Evolutionary conservation across 2,888 invertebrate species (phyloP), one percentile per base, ranked within the genome.

Genomic region (Mermis nigrescens): DNA sequence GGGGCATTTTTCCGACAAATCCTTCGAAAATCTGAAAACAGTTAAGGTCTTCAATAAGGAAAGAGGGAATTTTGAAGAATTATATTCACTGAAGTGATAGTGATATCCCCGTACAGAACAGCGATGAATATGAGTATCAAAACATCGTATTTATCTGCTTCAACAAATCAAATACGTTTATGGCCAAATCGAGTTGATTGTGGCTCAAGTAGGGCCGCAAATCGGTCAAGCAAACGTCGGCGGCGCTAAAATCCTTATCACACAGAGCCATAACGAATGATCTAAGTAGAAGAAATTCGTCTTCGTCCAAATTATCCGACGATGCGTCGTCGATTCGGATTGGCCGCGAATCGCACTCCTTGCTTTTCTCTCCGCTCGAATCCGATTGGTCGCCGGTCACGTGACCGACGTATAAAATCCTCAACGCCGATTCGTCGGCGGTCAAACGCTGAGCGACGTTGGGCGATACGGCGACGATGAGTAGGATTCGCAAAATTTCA

Each of bases 181-280:
- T 3, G 32, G 32, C 31, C 24, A 55, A 24, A 31, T 31, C 22
- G 29, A 28, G 38, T n/a, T n/a, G 12, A 32, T 32, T 7, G n/a
- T 3, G 22, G 12, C 2, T 55, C 38, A 55, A 31, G 4, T 55
- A n/a, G 27, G 4, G 4, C 38, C 26, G 19, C 32, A 55, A 28
- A n/a, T 32, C 15, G 7, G 31, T 31, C 55, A 55, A 31, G 3
- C 4, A 3, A 22, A 4, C 31, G 22, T 55, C 55, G 15, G 55
- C 55, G n/a, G 32, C 31, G 3, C 7, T 31, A 2, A 31, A 3
- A 3, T 54, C 54, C 24, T 28, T 12, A 26, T 27, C 29, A 15
- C 48, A 12, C n/a, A 59, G 29, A 7, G 55, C 59, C 31, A 59
- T 7, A 24, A 45, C 46, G 15, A 59, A 56, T n/a, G 55, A 54